Base-by-base conservation (phyloP, 2,797 vertebrate species). In the Crossoptilon crossoptilon region DNA sequence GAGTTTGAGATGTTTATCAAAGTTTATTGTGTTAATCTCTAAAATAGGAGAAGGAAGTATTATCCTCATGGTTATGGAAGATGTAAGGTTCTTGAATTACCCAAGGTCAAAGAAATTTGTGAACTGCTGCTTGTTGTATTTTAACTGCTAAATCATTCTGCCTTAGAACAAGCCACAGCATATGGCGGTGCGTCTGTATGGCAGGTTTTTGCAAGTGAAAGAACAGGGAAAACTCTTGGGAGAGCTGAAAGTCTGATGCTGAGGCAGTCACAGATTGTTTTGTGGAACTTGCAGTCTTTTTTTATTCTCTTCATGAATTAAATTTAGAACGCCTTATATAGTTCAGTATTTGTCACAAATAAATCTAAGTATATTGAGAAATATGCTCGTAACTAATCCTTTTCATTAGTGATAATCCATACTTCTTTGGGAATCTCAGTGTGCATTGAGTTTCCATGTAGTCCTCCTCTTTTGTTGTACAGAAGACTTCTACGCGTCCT, bases 291-390 rank as follows among this genome's bases (percentile, higher is more conserved):
- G 53, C 55, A n/a, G 26, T 26, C 51, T 84, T 90, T 93, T 95
- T 91, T 90, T 84, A 73, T 72, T 87, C 39, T 68, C 64, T 70
- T 70, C 88, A 17, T 37, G 48, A 87, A 53, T 84, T 88, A 92
- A 88, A 91, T 88, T 94, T 95, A 87, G 94, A 76, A 67, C 67
- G 64, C 81, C 16, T 10, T 82, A 80, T 87, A 77, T 87, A 92
- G 87, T 89, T 75, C 62, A 66, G 44, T 33, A 62, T 58, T 94
- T 96, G 55, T 88, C 72, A 70, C 53, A 41, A 8, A 48, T 60
- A 73, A 60, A 46, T 78, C 51, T 58, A 18, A 85, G 17, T 80
- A 35, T 75, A 62, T 43, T 77, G 44, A 76, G 72, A 91, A 89
- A 66, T 66, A 44, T 26, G 19, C 14, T 79, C 22, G 64, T 56